A percentile compares a stretch with the other conserved stretches of the same genome.
phyloP scores from a whole-genome alignment of 2,888 invertebrate genomes.

The Himalopsyche kuldschensis region DNA sequence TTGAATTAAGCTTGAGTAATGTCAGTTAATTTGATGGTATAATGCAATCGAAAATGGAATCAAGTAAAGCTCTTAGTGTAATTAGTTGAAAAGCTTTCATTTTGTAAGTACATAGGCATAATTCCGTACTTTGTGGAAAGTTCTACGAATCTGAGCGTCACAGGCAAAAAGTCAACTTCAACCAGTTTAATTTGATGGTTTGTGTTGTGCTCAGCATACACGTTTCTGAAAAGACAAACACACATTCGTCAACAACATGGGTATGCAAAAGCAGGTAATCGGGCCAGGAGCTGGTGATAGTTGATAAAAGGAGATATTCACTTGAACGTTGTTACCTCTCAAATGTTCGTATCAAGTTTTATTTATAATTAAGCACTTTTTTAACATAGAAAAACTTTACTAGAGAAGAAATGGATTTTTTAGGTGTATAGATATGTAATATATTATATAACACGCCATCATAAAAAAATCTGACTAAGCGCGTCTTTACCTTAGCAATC shows the following conservation, averaged over 20 bases:
- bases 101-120: not conserved
- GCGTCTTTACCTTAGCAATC: too few species aligned
- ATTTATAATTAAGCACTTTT: too few species aligned
- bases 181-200: not conserved
- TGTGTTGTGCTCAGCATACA: not conserved
- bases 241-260: not conserved
- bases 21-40: too few species aligned
- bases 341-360: too few species aligned
- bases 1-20: too few species aligned
- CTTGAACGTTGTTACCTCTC: too few species aligned
- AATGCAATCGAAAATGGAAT: not conserved
- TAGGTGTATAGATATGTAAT: too few species aligned
- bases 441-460: too few species aligned
- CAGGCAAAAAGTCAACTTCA: not conserved
- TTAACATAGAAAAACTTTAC: too few species aligned
- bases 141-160: not conserved
- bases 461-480: too few species aligned
- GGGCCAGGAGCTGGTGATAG: not conserved
- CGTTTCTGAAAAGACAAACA: not conserved
- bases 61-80: not conserved
- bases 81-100: not conserved
- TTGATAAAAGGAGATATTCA: too few species aligned
- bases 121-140: not conserved
- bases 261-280: not conserved
- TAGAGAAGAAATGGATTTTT: too few species aligned